These are phyloP conservation scores for Montipora capitata DNA, from an alignment of 92 coral and sea anemone species.

Conservation along the genomic window DNA sequence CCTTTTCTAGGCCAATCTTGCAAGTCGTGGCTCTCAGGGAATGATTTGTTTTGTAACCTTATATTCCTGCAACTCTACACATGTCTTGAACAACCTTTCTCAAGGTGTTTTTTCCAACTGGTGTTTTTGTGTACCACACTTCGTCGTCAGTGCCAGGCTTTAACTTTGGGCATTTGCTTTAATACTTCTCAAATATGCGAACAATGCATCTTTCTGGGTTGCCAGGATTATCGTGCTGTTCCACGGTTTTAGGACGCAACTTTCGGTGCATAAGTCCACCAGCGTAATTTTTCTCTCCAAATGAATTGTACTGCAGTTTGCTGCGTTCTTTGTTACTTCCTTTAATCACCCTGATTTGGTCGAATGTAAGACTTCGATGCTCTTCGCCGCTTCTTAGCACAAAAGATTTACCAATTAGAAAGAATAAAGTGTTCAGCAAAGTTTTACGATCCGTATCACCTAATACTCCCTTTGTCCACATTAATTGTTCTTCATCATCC, in stretches of 20 bases:
- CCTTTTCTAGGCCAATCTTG: conserved; percentile 34
- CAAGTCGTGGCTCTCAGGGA: conserved; percentile 49
- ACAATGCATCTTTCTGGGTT: conserved; percentile 63
- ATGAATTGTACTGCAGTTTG: conserved; percentile 59
- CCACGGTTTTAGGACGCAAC: conserved; percentile 55
- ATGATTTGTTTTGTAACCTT: conserved; percentile 46
- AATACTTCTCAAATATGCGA: conserved; percentile 51
- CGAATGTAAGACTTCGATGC: conserved; percentile 63
- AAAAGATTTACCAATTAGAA: conserved; percentile 35
- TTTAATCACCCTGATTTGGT: conserved; percentile 44
- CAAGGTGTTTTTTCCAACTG: conserved; percentile 38
- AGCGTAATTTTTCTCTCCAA: conserved; percentile 60
- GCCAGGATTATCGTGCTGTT: conserved; percentile 48
- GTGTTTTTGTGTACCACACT: conserved; percentile 28
- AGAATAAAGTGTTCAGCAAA: conserved; percentile 48
- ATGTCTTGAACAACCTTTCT: conserved; percentile 36
- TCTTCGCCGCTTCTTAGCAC: conserved; percentile 53
- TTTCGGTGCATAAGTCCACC: conserved; percentile 68
- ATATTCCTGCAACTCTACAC: conserved; percentile 30
- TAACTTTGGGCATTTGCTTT: conserved; percentile 39
- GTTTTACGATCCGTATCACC: conserved; percentile 52
- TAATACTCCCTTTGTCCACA: conserved; percentile 33
- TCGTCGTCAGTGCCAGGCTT: conserved; percentile 38
- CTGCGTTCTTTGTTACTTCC: conserved; percentile 51
- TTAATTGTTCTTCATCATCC: conserved; percentile 28